Evolutionary conservation across 2,113 vertebrate species (phyloP).

Genomic region (Hylia prasina): DNA sequence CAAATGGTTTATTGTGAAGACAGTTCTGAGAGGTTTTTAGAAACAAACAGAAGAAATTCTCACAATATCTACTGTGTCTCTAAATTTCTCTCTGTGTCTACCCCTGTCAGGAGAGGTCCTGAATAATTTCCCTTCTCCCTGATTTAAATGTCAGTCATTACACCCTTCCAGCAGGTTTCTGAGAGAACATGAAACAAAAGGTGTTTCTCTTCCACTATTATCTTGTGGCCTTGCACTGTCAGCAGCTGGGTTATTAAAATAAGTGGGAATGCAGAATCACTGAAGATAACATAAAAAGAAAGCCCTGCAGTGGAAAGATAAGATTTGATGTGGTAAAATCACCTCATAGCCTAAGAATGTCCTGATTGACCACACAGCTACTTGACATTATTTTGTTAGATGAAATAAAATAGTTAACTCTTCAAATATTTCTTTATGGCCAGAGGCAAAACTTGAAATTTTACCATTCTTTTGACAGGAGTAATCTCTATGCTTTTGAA

Average conservation of each 20-base stretch:
- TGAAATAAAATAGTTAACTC: not conserved
- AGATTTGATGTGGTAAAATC: not conserved
- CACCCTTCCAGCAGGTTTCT: not conserved
- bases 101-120: not conserved
- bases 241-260: not conserved
- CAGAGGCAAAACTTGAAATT: not conserved
- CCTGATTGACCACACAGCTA: not conserved
- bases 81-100: not conserved
- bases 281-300: not conserved
- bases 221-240: not conserved
- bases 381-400: not conserved
- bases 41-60: not conserved
- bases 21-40: not conserved
- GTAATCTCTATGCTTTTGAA: not conserved
- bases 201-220: not conserved
- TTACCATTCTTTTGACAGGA: not conserved
- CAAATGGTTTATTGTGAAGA: not conserved
- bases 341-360: not conserved
- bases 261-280: not conserved
- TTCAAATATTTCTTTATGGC: not conserved
- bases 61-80: not conserved
- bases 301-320: not conserved
- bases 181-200: not conserved
- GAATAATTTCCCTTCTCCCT: not conserved
- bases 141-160: not conserved